phyloP scores from a whole-genome alignment of 2,113 vertebrate species.

The Petroica traversi region DNA sequence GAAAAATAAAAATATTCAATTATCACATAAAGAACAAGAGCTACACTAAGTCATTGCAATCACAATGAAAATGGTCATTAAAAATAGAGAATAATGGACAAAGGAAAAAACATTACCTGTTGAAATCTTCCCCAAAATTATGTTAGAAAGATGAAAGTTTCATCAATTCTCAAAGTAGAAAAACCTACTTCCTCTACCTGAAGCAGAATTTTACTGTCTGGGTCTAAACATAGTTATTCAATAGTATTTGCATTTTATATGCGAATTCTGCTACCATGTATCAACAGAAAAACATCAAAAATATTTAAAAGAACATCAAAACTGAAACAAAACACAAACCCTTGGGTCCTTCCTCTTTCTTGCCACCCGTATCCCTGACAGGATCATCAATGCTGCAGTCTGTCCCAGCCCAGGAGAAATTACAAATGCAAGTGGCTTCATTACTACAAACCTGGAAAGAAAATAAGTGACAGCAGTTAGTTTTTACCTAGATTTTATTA shows the following conservation, averaged over 20 bases:
- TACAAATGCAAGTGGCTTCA: constrained; percentile 96
- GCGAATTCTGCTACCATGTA: not conserved
- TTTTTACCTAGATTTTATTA: not conserved
- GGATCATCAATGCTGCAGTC: constrained; percentile 98
- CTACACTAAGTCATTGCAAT: not conserved
- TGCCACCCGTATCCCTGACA: constrained; percentile 78
- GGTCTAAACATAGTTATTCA: not conserved
- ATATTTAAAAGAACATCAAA: not conserved
- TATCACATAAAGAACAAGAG: not conserved
- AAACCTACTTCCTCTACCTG: not conserved
- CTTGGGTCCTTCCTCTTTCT: constrained; percentile 89
- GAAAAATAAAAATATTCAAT: not conserved
- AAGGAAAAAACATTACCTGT: not conserved
- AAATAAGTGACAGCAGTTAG: not conserved
- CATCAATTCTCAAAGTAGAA: not conserved
- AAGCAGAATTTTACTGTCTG: not conserved
- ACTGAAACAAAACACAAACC: constrained; percentile 87
- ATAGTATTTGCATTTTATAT: not conserved
- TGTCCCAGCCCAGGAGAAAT: constrained; percentile 93
- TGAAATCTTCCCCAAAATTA: not conserved
- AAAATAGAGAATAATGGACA: not conserved
- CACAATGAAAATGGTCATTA: not conserved
- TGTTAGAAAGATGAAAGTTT: not conserved
- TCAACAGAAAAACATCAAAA: not conserved
- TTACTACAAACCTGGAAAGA: constrained; percentile 91